These are phyloP conservation scores for Onychorhynchus coronatus DNA, from an alignment of 2,113 vertebrate genomes.

Conservation along the genomic window DNA sequence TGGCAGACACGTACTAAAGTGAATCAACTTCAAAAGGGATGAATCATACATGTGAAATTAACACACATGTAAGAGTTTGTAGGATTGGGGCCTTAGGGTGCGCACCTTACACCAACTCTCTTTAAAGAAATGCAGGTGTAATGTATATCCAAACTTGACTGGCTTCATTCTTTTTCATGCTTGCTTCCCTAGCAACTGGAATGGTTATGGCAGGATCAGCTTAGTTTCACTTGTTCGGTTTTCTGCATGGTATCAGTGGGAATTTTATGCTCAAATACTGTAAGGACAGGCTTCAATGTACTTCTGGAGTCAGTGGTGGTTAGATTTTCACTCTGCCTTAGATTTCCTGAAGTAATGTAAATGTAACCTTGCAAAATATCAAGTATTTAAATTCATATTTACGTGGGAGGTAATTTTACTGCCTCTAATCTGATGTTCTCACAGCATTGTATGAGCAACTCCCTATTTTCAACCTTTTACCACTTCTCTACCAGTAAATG, in stretches of 20 bases:
- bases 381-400: slow-evolving; percentile 59
- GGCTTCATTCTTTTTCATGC: slow-evolving; percentile 55
- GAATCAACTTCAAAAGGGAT: slow-evolving; percentile 50
- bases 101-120: slow-evolving; percentile 51
- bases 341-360: slow-evolving; percentile 57
- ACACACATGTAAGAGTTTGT: slow-evolving; percentile 22
- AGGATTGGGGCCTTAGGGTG: slow-evolving; percentile 27
- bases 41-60: slow-evolving; percentile 51
- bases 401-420: slow-evolving; percentile 50
- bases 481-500: slow-evolving; percentile 37
- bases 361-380: slow-evolving; percentile 57
- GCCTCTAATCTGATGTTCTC: slow-evolving; percentile 64
- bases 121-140: slow-evolving; percentile 55
- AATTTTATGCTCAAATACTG: neutral
- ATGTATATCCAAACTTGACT: slow-evolving; percentile 43
- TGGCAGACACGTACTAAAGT: slow-evolving; percentile 18
- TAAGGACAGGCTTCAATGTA: neutral
- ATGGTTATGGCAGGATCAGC: slow-evolving; percentile 15
- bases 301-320: neutral
- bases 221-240: neutral
- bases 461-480: slow-evolving; percentile 44
- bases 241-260: neutral
- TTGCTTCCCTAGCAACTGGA: slow-evolving; percentile 23
- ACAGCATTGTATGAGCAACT: slow-evolving; percentile 35
- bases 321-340: slow-evolving; percentile 16